phyloP scores from a whole-genome alignment of 2,113 vertebrate species.

The Sphaerodactylus townsendi region DNA sequence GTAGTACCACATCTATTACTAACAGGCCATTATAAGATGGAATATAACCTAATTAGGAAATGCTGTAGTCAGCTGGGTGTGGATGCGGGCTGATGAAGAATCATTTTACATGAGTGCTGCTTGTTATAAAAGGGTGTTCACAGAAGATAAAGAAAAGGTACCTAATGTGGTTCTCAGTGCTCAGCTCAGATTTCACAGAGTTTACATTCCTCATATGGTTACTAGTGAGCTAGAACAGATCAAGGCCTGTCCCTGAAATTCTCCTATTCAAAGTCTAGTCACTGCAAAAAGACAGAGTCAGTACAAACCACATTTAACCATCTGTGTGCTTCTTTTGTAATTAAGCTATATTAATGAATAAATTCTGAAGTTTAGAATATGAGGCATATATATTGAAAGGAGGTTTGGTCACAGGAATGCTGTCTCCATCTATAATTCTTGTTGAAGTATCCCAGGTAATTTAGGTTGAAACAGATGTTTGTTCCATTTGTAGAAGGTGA shows the following conservation, averaged over 20 bases:
- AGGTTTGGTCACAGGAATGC: neutral
- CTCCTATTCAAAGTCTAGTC: constrained; percentile 13
- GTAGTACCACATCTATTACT: constrained; percentile 75
- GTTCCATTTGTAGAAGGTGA: neutral
- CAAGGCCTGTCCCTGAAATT: constrained; percentile 10
- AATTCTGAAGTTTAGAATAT: neutral
- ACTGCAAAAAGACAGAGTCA: constrained; percentile 1
- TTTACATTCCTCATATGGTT: constrained; percentile 24
- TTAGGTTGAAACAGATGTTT: neutral
- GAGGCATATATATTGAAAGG: neutral
- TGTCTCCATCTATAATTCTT: neutral
- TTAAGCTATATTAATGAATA: constrained; percentile 1
- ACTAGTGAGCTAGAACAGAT: constrained; percentile 1
- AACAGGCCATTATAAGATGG: constrained; percentile 67
- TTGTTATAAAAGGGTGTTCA: constrained; percentile 56
- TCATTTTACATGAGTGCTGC: constrained; percentile 42
- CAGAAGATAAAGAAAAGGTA: constrained; percentile 51
- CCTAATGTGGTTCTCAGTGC: constrained; percentile 26
- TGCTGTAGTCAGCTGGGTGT: constrained; percentile 67
- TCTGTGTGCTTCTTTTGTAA: constrained; percentile 34
- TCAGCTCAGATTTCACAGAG: neutral
- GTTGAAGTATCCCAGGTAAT: neutral
- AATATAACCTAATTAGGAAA: constrained; percentile 85
- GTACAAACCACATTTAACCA: constrained; percentile 35
- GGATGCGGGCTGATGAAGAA: constrained; percentile 54